These are phyloP conservation scores for Coenonympha arcania DNA, from an alignment of 2,888 invertebrate genomes.

Conservation along the genomic window DNA sequence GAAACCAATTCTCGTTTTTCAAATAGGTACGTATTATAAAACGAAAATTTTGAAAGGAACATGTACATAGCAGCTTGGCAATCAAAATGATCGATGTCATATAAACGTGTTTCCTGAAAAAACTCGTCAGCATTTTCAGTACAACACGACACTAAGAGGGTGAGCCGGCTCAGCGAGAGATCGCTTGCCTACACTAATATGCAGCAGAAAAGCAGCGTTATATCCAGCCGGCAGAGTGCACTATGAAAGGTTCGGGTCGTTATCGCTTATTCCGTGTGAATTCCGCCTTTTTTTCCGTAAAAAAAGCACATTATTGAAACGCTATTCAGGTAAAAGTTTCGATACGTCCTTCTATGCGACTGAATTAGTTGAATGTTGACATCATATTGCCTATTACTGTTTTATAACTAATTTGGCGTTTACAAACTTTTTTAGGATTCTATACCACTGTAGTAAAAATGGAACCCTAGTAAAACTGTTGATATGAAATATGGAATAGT, in stretches of 20 bases:
- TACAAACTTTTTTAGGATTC: no score
- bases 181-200: neutral
- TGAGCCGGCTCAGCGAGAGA: neutral
- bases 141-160: neutral
- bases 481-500: no score
- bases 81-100: neutral
- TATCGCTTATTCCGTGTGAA: constrained; percentile 8
- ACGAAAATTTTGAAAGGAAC: no score
- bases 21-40: no score
- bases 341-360: neutral
- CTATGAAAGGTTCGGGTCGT: neutral
- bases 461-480: no score
- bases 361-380: neutral
- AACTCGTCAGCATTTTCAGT: neutral
- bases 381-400: neutral
- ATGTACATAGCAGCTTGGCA: no score
- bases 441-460: no score
- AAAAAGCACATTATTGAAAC: constrained; percentile 2
- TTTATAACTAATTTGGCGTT: no score
- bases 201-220: neutral
- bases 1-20: no score
- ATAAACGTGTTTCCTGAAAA: neutral
- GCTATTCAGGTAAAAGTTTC: neutral
- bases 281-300: constrained; percentile 2
- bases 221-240: neutral